Base-by-base conservation (phyloP, 2,888 invertebrate genomes). In the Folsomia manolachei region DNA sequence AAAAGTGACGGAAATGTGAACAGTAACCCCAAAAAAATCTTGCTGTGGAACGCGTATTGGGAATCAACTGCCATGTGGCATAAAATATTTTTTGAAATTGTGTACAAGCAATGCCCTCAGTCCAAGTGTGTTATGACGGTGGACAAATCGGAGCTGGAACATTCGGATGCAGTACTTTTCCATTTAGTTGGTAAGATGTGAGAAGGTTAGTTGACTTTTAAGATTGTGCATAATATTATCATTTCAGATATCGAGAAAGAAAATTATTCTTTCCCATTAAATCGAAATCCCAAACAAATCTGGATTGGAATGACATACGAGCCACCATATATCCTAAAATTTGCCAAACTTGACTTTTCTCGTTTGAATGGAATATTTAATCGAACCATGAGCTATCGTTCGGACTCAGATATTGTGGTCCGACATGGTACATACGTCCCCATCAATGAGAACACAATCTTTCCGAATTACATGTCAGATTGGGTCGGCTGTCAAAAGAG, bases 301-400 rank as follows among this genome's bases (percentile, higher is more conserved):
- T 91, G 91, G 91, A 87, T 91, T 62, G 90, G 90, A 79, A 82
- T 90, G 70, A 89, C 87, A 0, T 91, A 91, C 78, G 91, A 91
- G 83, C 88, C 90, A 21, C 90, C 91, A 0, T 81, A 82, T 11
- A 84, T 90, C 79, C 86, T 88, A 0, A 78, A 77, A 61, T 80
- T 79, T 11, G 82, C 82, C 53, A 84, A 85, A 0, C 81, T 86
- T 1, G 60, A 80, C 60, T 75, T 80, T 21, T 80, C 82, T 1
- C 82, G 86, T 27, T 87, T 88, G 78, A 85, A 88, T 74, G 86
- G 87, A 18, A 75, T 89, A n/a, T 92, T 90, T 81, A 85, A 86
- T 76, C 84, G 84, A 83, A 84, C 84, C 21, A 84, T 84, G 83
- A 83, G 82, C 82, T 88, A 82, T 83, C 88, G 91, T 19, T 78